A percentile compares a stretch with the other conserved stretches of the same genome.
Evolutionary conservation across 2,797 vertebrate species (phyloP).

Genomic region (Muscicapa striata): DNA sequence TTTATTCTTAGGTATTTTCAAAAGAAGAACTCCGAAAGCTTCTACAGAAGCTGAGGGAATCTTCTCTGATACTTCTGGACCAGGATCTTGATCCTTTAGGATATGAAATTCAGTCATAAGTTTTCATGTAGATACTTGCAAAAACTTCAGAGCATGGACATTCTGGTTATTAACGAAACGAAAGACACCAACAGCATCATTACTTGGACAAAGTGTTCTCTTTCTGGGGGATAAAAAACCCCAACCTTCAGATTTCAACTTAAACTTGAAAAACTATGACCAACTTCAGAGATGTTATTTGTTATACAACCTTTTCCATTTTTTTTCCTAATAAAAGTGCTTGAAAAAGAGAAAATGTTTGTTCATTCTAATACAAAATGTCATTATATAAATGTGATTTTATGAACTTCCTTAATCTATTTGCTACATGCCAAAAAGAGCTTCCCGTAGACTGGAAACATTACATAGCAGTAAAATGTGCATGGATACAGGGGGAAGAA

Average conservation of each 20-base stretch:
- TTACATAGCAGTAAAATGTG: background rate
- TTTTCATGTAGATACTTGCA: background rate
- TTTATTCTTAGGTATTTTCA: constrained; percentile 88
- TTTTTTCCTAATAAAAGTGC: constrained; percentile 73
- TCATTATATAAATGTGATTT: too few species aligned
- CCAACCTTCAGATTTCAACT: background rate
- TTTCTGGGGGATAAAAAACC: background rate
- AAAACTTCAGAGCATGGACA: background rate
- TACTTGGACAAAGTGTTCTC: background rate
- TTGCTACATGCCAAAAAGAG: background rate
- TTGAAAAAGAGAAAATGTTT: background rate
- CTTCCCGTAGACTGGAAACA: background rate
- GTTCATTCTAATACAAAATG: background rate
- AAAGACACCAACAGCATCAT: background rate
- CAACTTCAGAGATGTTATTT: constrained; percentile 6
- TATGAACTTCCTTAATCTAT: background rate
- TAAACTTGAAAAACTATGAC: constrained; percentile 53
- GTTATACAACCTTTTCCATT: constrained; percentile 39
- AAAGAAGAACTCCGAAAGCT: constrained; percentile 91
- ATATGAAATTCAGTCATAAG: constrained; percentile 88
- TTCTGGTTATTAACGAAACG: constrained; percentile 1
- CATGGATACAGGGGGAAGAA: rapidly evolving
- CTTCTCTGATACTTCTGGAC: constrained; percentile 92
- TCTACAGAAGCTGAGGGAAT: constrained; percentile 91
- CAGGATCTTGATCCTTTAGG: constrained; percentile 91